Evolutionary conservation across 2,888 invertebrate species (phyloP).

Genomic region (Malthinus seriepunctatus): DNA sequence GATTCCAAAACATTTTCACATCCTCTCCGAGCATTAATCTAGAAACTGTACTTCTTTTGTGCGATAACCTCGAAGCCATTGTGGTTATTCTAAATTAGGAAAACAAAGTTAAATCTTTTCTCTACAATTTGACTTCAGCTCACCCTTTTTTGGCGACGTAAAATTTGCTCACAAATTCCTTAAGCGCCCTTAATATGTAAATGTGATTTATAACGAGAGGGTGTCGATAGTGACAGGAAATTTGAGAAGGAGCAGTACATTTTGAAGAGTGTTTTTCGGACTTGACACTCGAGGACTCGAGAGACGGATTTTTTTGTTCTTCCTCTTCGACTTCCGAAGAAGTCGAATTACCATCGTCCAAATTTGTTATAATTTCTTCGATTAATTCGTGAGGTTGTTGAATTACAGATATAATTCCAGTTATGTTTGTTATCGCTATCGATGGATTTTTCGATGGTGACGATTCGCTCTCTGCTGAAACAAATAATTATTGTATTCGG

Average conservation of each 20-base stretch:
- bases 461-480: not conserved
- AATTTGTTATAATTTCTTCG: not conserved
- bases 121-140: slow-evolving; percentile 10
- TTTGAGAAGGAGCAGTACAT: not conserved
- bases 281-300: not conserved
- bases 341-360: not conserved
- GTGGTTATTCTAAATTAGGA: slow-evolving; percentile 35
- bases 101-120: not conserved
- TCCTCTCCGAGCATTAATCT: slow-evolving; percentile 60
- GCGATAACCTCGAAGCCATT: slow-evolving; percentile 48
- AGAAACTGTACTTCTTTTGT: slow-evolving; percentile 57
- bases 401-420: not conserved
- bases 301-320: not conserved
- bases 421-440: not conserved
- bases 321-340: not conserved
- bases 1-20: slow-evolving; percentile 69
- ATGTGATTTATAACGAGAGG: slow-evolving; percentile 68
- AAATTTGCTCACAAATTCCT: slow-evolving; percentile 62
- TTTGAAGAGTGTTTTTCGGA: not conserved
- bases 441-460: not conserved
- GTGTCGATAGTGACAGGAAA: slow-evolving; percentile 57
- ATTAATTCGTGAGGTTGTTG: not conserved
- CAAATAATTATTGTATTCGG: not conserved
- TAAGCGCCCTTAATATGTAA: slow-evolving; percentile 67
- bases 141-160: slow-evolving; percentile 46